A percentile compares a stretch with the other conserved stretches of the same genome.
These are phyloP conservation scores for Stegostoma tigrinum DNA, from an alignment of 2,113 vertebrate genomes.

Conservation along the genomic window DNA sequence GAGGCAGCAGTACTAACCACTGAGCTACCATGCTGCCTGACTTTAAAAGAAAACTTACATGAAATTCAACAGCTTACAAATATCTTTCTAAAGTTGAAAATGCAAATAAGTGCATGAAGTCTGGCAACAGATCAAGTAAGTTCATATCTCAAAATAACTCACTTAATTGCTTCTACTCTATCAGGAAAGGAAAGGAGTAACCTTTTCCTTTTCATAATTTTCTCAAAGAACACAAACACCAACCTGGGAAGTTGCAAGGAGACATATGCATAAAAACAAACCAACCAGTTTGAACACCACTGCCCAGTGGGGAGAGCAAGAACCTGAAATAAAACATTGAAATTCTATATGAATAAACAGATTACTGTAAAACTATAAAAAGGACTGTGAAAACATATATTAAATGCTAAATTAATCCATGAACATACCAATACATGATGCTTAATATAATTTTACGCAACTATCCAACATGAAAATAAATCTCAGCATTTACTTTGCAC, in stretches of 20 bases:
- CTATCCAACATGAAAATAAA: background rate
- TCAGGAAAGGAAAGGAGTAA: background rate
- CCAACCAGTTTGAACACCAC: constrained; percentile 72
- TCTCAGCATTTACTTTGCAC: background rate
- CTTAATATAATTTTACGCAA: background rate
- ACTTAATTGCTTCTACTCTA: background rate
- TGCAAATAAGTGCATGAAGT: background rate
- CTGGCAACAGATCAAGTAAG: background rate
- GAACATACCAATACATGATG: background rate
- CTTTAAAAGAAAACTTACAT: background rate
- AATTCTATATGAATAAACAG: constrained; percentile 22
- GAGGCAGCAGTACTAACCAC: too few species aligned
- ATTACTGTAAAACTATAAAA: background rate
- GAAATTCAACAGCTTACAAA: background rate
- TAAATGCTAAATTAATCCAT: background rate
- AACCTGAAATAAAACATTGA: constrained; percentile 60
- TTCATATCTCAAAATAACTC: background rate
- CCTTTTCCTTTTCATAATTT: background rate
- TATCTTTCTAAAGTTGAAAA: background rate
- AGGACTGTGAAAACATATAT: background rate
- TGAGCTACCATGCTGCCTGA: too few species aligned
- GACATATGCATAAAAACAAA: constrained; percentile 79
- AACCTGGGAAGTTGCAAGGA: constrained; percentile 87
- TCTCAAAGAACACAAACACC: constrained; percentile 42
- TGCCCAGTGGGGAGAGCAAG: constrained; percentile 77